Conservation (phyloP, 2,797 vertebrate genomes). For the Sylvilagus floridanus region DNA sequence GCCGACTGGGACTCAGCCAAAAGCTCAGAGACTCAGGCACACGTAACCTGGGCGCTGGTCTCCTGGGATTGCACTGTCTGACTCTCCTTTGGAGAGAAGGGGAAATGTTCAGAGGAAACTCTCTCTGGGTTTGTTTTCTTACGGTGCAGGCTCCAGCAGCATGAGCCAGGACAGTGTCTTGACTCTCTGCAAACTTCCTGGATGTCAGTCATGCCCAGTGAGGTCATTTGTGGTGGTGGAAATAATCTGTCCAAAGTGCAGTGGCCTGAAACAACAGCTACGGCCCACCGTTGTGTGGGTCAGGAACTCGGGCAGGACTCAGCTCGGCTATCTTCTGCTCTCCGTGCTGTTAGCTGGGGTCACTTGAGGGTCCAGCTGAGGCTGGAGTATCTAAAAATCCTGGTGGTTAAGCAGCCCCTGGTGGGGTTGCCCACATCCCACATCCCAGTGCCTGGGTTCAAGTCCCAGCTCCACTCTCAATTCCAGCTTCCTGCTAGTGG, state of each 20-base stretch:
- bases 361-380: background rate
- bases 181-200: background rate
- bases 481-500: too few species aligned
- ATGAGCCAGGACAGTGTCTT: background rate
- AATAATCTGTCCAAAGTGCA: slow-evolving; percentile 14
- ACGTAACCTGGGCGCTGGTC: background rate
- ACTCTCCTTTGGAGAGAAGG: background rate
- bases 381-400: background rate
- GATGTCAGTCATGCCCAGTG: background rate
- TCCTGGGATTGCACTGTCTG: background rate
- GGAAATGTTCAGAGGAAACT: background rate
- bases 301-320: background rate
- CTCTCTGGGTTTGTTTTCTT: slow-evolving; percentile 3
- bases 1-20: background rate
- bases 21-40: background rate
- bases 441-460: too few species aligned
- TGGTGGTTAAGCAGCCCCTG: too few species aligned
- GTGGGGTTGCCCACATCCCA: too few species aligned
- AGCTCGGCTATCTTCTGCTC: background rate
- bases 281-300: background rate
- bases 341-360: background rate
- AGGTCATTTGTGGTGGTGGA: background rate
- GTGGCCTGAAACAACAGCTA: background rate
- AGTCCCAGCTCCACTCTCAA: too few species aligned
- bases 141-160: background rate